A percentile compares a stretch with the other conserved stretches of the same genome.
These are phyloP conservation scores for Oncorhynchus kisutch DNA, from an alignment of 2,113 vertebrate species.

Conservation along the genomic window DNA sequence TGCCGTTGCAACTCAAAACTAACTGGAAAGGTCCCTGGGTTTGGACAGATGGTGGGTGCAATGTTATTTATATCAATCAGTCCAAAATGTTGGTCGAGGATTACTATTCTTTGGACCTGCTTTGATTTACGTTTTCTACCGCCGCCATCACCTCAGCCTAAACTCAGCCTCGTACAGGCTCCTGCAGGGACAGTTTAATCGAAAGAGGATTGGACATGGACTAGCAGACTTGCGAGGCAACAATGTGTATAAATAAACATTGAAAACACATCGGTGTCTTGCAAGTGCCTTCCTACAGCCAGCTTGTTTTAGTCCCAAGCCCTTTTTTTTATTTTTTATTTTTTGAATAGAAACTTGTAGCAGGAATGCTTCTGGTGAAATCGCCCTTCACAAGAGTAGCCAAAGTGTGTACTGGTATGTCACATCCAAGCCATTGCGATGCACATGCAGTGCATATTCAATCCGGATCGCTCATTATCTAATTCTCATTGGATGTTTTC, in stretches of 20 bases:
- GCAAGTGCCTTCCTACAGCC: constrained; percentile 27
- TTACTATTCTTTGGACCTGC: constrained; percentile 98
- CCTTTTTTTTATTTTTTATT: too few species aligned
- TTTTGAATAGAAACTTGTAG: neutral
- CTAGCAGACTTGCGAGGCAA: constrained; percentile 43
- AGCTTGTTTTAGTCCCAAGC: constrained; percentile 11
- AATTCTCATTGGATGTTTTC: neutral
- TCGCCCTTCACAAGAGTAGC: neutral
- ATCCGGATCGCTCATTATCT: neutral
- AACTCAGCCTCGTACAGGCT: constrained; percentile 57
- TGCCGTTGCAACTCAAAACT: constrained; percentile 97
- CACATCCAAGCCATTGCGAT: neutral
- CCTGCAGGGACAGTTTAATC: constrained; percentile 67
- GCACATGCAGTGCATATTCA: neutral
- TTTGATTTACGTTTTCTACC: constrained; percentile 95
- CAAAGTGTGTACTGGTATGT: neutral
- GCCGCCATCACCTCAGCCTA: constrained; percentile 67
- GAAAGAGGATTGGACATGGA: constrained; percentile 68
- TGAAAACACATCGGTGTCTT: constrained; percentile 55
- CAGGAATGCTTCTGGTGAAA: neutral
- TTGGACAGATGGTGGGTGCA: constrained; percentile 99
- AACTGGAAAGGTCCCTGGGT: constrained; percentile 99
- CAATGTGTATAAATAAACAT: constrained; percentile 38
- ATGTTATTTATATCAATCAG: constrained; percentile 99
- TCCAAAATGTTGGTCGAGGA: constrained; percentile 98